phyloP scores from a whole-genome alignment of 1,140 invertebrate species.

The Sycophila sp. region DNA sequence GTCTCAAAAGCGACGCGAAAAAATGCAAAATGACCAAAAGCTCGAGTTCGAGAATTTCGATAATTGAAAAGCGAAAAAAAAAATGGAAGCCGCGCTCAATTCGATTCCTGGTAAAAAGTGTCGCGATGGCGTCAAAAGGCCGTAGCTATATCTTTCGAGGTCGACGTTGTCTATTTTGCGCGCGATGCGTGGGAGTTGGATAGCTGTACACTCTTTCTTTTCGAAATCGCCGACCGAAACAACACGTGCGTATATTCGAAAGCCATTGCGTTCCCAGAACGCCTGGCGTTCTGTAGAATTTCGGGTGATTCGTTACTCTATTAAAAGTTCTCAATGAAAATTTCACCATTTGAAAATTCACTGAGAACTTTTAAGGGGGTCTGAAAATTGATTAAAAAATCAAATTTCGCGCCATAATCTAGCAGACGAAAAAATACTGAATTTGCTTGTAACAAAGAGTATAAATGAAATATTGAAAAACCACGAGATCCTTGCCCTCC shows the following conservation, averaged over 20 bases:
- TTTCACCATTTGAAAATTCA: too few relatives aligned
- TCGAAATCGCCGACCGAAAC: too few relatives aligned
- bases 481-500: too few relatives aligned
- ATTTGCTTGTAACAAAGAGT: too few relatives aligned
- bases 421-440: too few relatives aligned
- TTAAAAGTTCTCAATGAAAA: too few relatives aligned
- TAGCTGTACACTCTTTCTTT: background rate
- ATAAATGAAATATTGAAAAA: too few relatives aligned
- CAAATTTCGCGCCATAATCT: too few relatives aligned
- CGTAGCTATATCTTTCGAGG: background rate
- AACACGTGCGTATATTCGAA: background rate
- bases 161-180: background rate
- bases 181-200: background rate
- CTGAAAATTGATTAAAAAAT: too few relatives aligned
- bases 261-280: background rate
- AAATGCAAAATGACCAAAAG: too few relatives aligned
- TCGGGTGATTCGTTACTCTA: constrained; percentile 9
- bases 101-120: constrained; percentile 10
- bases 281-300: constrained; percentile 11
- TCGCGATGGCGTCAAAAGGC: constrained; percentile 28
- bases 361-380: too few relatives aligned
- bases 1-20: background rate
- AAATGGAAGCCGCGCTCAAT: background rate
- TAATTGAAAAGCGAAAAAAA: constrained; percentile 10
- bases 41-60: background rate